Percentiles rank a stretch among this genome's conserved stretches.
Evolutionary conservation across 1,140 invertebrate genomes (phyloP).

Genomic region (Aphelenchoides avenae): DNA sequence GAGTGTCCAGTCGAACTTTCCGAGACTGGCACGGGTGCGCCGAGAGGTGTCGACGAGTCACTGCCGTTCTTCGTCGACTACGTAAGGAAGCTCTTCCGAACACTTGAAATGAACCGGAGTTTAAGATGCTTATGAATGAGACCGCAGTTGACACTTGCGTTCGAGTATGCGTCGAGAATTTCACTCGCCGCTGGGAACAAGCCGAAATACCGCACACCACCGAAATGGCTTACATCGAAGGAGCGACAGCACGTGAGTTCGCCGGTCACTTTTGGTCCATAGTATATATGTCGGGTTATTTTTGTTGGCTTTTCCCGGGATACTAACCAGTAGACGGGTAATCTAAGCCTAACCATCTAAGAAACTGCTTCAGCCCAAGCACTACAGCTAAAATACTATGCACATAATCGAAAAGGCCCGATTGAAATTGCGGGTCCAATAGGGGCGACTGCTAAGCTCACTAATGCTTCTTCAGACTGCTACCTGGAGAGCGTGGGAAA

Average conservation of each 20-base stretch:
- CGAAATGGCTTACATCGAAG: conserved; percentile 58
- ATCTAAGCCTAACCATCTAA: too few relatives aligned
- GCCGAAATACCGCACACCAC: conserved; percentile 42
- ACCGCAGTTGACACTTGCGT: conserved; percentile 53
- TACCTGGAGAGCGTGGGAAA: conserved; percentile 58
- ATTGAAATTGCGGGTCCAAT: too few relatives aligned
- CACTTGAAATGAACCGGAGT: not conserved
- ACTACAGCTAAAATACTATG: not conserved
- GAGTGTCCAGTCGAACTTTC: conserved; percentile 24
- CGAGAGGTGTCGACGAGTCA: conserved; percentile 31
- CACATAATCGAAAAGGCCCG: too few relatives aligned
- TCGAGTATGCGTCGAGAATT: conserved; percentile 50
- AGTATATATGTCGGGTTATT: too few relatives aligned
- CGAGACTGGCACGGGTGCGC: conserved; percentile 14
- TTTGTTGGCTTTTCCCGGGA: too few relatives aligned
- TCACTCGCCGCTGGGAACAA: conserved; percentile 30
- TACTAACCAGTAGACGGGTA: too few relatives aligned
- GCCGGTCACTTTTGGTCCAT: too few relatives aligned
- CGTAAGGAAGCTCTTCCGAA: conserved; percentile 28
- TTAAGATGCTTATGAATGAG: conserved; percentile 54
- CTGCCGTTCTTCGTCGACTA: conserved; percentile 50
- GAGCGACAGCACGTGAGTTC: conserved; percentile 53
- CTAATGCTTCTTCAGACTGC: conserved; percentile 57
- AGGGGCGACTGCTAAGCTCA: not conserved
- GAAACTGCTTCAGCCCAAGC: not conserved